A percentile compares a stretch with the other conserved stretches of the same genome.
Evolutionary conservation across 2,888 invertebrate genomes (phyloP).

Genomic region (Oeneis ivallda): DNA sequence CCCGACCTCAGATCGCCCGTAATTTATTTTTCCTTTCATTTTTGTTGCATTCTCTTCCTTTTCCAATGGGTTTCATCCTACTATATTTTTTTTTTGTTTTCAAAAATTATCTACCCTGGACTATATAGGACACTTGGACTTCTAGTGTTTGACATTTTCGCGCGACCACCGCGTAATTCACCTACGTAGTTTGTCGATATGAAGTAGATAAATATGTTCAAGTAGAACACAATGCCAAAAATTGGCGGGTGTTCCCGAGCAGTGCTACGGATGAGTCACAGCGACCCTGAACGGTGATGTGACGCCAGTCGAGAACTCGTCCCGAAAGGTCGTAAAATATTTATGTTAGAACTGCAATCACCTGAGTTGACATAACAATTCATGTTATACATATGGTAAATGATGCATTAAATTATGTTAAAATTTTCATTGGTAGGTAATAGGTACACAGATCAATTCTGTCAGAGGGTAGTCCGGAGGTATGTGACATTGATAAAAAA

Average conservation of each 20-base stretch:
- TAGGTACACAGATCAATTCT: no score
- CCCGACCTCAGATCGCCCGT: no score
- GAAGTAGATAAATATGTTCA: slow-evolving; percentile 16
- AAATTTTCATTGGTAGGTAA: no score
- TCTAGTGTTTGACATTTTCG: no score
- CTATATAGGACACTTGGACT: no score
- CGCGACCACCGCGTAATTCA: background rate
- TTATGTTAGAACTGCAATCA: slow-evolving; percentile 2
- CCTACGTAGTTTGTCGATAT: background rate
- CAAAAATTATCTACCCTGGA: no score
- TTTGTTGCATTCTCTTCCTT: no score
- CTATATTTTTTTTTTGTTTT: no score
- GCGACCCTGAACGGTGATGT: slow-evolving; percentile 64
- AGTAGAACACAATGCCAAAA: slow-evolving; percentile 57
- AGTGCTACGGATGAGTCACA: slow-evolving; percentile 61
- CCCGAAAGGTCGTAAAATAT: slow-evolving; percentile 42
- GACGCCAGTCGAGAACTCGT: slow-evolving; percentile 52
- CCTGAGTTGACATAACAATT: background rate
- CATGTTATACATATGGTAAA: slow-evolving; percentile 5
- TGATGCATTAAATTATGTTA: background rate
- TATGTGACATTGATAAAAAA: slow-evolving; percentile 13
- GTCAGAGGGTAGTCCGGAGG: background rate
- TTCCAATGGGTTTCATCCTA: no score
- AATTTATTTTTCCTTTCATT: no score
- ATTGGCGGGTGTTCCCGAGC: slow-evolving; percentile 71